Base-by-base conservation (phyloP, 1,140 invertebrate genomes). In the Drosophila erecta region DNA sequence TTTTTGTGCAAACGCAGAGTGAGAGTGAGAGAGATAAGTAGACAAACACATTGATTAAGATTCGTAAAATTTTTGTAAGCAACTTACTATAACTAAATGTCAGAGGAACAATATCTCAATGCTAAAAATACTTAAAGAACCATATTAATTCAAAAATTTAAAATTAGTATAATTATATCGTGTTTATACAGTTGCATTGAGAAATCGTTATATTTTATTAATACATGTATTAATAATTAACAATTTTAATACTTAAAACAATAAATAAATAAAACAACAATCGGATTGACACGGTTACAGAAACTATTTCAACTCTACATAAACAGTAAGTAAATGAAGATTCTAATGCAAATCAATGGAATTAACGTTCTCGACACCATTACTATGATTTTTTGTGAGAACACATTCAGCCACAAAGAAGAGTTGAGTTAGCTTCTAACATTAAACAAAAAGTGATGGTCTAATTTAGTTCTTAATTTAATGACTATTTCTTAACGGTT, bases 1-100 rank as follows among this genome's bases (percentile, higher is more conserved):
- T 64, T 75, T 75, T 74, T 75, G 75, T 87, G 81, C 79, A 90
- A 76, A 76, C 70, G 41, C 76, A 73, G 27, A 67, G 55, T 67
- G 64, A 71, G 66, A 59, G 58, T 70, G 27, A 50, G 49, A 81
- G 49, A 62, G 30, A 86, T 76, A 76, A 43, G 59, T 66, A 75
- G 22, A 72, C 44, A 83, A 57, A 61, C 59, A 75, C 70, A 65
- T 69, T 51, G 37, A 76, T 76, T 76, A 76, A 73, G 43, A 69
- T 47, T 24, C 20, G 7, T 38, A 70, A 56, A 37, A 40, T n/a
- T 47, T 3, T 15, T 47, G 37, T 35, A 56, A 56, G n/a, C 40
- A 56, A 40, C 41, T 70, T 69, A 70, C 2, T 30, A 40, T 24
- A 65, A 37, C 3, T 37, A 24, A 49, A 17, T 15, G 2, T 15